These are phyloP conservation scores for Aptenodytes patagonicus DNA, from an alignment of 2,113 vertebrate species.

Conservation along the genomic window DNA sequence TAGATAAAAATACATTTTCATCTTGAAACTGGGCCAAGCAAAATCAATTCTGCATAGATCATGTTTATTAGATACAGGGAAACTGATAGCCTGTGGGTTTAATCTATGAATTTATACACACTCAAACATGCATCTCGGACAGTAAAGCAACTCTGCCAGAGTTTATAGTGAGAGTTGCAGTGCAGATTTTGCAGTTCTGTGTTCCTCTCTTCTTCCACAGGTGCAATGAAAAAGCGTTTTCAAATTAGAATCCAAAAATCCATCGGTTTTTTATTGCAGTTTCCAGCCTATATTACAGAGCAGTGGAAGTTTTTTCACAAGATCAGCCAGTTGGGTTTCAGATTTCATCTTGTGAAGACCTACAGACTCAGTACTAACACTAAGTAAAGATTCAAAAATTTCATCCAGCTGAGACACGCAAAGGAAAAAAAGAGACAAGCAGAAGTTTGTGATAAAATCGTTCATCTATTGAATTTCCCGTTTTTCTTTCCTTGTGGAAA, in stretches of 20 bases:
- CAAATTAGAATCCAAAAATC: not conserved
- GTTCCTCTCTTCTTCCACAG: not conserved
- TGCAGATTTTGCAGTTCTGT: not conserved
- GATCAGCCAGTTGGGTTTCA: not conserved
- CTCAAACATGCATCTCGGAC: not conserved
- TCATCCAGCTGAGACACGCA: not conserved
- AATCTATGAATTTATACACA: constrained; percentile 12
- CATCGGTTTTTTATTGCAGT: not conserved
- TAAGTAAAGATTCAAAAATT: not conserved
- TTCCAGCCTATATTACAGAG: not conserved
- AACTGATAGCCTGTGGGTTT: not conserved
- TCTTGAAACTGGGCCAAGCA: constrained; percentile 32
- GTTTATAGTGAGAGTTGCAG: not conserved
- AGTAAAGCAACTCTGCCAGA: not conserved
- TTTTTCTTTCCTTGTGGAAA: not conserved
- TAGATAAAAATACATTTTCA: not conserved
- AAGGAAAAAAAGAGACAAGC: not conserved
- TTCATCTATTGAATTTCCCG: not conserved
- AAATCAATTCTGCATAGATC: constrained; percentile 30
- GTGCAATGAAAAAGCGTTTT: not conserved
- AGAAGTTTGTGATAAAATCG: not conserved
- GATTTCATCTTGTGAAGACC: not conserved
- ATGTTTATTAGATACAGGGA: constrained; percentile 12
- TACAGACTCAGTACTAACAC: not conserved
- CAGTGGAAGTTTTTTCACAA: not conserved